Base-by-base conservation (phyloP, 2,113 vertebrate species). In the Hyperopisus bebe region DNA sequence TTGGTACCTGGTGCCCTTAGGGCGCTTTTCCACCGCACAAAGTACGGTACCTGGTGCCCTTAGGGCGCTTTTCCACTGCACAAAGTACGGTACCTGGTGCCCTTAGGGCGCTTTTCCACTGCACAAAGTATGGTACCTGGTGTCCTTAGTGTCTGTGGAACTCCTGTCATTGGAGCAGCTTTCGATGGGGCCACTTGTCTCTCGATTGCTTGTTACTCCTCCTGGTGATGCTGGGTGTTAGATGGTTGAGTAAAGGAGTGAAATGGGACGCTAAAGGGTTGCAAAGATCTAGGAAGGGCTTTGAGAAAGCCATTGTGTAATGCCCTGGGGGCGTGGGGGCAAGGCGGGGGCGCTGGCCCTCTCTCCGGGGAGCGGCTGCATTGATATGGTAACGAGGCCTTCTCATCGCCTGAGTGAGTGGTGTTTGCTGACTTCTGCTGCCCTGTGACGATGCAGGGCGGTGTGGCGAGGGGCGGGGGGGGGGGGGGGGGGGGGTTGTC, bases 381-480 rank as follows among this genome's bases (percentile, higher is more conserved):
- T 83, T 87, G 70, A 89, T 89, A 82, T 91, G 90, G 84, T 89
- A 88, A 89, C 50, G 13, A 51, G 27, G n/a, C 1, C 50, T 39
- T 39, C 39, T 39, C 31, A 35, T n/a, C 42, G 51, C 47, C 86
- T 88, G 47, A 70, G 31, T 88, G 89, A 3, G 74, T n/a, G 39
- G 13, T n/a, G 31, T 19, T 27, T 62, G 39, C n/a, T 77, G 89
- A 53, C 58, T 77, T 46, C 44, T 24, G 62, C 55, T 77, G 55
- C 46, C 53, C 86, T 8, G 85, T 51, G 85, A 74, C 58, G 50
- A 44, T 39, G 21, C 7, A 46, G n/a, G 42, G 3, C 1, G 44
- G 11, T 39, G 74, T 35, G 35, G 70, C 70, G 13, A 0, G 74
- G 9, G 4, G 1, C 5, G 53, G 15, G 51, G 19, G 3, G 42